phyloP scores from a whole-genome alignment of 2,888 invertebrate genomes.

The Epirrita christyi region DNA sequence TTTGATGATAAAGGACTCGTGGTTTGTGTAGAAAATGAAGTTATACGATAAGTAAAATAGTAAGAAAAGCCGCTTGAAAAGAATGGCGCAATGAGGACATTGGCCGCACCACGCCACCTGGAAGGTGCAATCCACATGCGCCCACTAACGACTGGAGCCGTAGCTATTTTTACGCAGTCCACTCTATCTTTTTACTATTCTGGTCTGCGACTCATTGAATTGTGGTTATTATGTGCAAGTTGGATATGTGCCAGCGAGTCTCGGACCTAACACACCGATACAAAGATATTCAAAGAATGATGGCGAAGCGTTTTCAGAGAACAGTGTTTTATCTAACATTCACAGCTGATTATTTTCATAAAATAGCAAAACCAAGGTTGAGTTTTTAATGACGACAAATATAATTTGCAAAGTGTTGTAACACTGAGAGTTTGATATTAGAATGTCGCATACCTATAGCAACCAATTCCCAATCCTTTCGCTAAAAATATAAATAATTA shows the following conservation, averaged over 20 bases:
- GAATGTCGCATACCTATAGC: constrained; percentile 2
- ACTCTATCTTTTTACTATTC: constrained; percentile 85
- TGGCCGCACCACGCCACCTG: constrained; percentile 72
- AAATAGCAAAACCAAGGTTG: constrained; percentile 63
- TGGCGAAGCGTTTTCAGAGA: constrained; percentile 66
- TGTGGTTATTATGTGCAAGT: constrained; percentile 85
- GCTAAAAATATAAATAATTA: constrained; percentile 32
- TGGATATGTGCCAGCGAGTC: constrained; percentile 79
- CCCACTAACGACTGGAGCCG: constrained; percentile 78
- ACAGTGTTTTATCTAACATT: constrained; percentile 53
- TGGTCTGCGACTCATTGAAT: constrained; percentile 84
- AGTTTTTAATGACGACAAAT: constrained; percentile 39
- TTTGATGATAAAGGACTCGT: constrained; percentile 27
- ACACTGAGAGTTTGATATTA: constrained; percentile 14
- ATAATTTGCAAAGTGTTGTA: constrained; percentile 30
- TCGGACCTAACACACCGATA: constrained; percentile 75
- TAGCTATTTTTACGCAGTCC: constrained; percentile 80
- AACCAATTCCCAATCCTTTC: neutral
- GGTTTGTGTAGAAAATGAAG: constrained; percentile 19
- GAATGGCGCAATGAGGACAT: constrained; percentile 61
- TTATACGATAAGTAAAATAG: constrained; percentile 20
- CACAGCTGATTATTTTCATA: constrained; percentile 47
- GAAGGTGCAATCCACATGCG: constrained; percentile 78
- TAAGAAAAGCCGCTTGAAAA: constrained; percentile 22
- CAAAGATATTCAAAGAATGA: constrained; percentile 79